A percentile compares a stretch with the other conserved stretches of the same genome.
These are phyloP conservation scores for Gopherus evgoodei DNA, from an alignment of 2,113 vertebrate species.

Conservation along the genomic window DNA sequence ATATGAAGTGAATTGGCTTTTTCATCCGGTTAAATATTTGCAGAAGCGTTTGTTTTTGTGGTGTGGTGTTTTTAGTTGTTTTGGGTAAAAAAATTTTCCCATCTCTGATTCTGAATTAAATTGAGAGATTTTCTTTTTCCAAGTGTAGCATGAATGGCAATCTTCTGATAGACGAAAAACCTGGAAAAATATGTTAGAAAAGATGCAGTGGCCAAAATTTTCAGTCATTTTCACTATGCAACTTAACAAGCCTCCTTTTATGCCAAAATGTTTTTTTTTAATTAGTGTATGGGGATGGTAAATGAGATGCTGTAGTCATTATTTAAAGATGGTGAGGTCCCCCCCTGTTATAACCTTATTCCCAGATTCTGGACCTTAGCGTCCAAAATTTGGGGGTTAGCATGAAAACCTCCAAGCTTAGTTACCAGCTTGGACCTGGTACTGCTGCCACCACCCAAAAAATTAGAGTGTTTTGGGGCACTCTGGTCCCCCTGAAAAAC, in stretches of 20 bases:
- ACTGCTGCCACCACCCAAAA: too few species aligned
- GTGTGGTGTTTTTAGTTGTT: not conserved
- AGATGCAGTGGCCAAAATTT: not conserved
- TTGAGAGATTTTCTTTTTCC: not conserved
- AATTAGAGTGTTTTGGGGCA: too few species aligned
- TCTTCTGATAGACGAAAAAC: not conserved
- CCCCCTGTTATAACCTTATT: too few species aligned
- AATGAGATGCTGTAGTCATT: not conserved
- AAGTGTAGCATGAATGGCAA: too few species aligned
- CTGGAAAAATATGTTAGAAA: not conserved
- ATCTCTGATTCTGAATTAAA: not conserved
- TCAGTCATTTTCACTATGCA: not conserved
- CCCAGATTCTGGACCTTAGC: too few species aligned
- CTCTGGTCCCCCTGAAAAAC: too few species aligned
- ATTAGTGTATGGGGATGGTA: not conserved
- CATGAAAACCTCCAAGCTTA: too few species aligned
- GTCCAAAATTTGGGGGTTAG: too few species aligned
- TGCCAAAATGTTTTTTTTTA: not conserved
- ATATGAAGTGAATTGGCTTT: not conserved
- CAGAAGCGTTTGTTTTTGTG: not conserved
- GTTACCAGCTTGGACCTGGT: too few species aligned
- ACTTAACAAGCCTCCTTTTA: not conserved
- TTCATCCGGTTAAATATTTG: not conserved
- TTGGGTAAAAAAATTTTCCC: not conserved
- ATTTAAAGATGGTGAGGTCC: not conserved